Conservation (phyloP, 2,797 vertebrate genomes). For the Centroberyx gerrardi region DNA sequence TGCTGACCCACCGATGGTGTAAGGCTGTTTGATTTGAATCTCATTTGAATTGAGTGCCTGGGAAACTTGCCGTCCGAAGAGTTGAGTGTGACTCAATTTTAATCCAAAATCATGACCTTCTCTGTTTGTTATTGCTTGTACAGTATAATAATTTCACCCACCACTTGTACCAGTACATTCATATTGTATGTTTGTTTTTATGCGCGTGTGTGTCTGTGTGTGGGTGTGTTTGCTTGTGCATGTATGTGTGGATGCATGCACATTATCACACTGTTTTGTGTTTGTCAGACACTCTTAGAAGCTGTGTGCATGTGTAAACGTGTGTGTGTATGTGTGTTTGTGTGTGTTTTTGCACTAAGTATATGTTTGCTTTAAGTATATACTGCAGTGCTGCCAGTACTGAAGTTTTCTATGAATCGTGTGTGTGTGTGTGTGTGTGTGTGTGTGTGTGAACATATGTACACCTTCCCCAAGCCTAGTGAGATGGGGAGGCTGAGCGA, state of each 20-base stretch:
- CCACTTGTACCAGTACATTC: slow-evolving; percentile 1
- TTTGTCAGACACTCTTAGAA: background rate
- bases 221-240: background rate
- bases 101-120: slow-evolving; percentile 16
- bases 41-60: slow-evolving; percentile 37
- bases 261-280: background rate
- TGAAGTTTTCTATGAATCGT: background rate
- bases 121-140: slow-evolving; percentile 29
- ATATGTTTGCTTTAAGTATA: background rate
- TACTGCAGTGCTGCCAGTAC: background rate
- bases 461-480: slow-evolving; percentile 44
- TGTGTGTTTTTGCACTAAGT: too few species aligned
- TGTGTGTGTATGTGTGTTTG: background rate
- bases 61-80: background rate
- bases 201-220: background rate
- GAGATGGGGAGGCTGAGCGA: slow-evolving; percentile 55
- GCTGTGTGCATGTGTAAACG: background rate
- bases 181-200: slow-evolving; percentile 3
- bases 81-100: slow-evolving; percentile 12
- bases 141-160: slow-evolving; percentile 27
- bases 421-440: slow-evolving; percentile 8
- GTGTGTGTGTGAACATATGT: slow-evolving; percentile 38
- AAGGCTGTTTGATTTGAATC: slow-evolving; percentile 46
- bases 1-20: slow-evolving; percentile 8
- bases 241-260: background rate